These are phyloP conservation scores for Brenthis daphne DNA, from an alignment of 2,888 invertebrate genomes.

Conservation along the genomic window DNA sequence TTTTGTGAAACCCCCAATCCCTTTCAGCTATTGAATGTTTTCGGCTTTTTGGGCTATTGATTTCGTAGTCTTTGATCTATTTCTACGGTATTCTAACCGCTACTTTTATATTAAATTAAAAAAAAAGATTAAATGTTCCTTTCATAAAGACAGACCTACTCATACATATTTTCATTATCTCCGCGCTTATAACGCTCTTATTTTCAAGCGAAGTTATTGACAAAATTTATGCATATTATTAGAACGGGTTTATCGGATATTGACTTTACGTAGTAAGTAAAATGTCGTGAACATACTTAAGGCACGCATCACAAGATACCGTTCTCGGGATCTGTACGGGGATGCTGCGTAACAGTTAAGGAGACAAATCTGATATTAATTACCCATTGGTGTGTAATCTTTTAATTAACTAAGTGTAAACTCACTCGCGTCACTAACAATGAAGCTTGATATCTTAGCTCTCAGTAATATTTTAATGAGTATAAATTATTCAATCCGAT, in stretches of 20 bases:
- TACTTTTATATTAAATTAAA: slow-evolving; percentile 16
- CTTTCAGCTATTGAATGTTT: slow-evolving; percentile 66
- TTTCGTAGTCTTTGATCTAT: slow-evolving; percentile 68
- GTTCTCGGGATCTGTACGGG: slow-evolving; percentile 45
- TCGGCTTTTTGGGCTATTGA: slow-evolving; percentile 65
- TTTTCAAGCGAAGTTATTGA: slow-evolving; percentile 16
- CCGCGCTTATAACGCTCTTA: not conserved
- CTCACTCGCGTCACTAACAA: slow-evolving; percentile 59
- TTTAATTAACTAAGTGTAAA: slow-evolving; percentile 76
- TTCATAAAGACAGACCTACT: not conserved
- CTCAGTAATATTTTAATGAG: not conserved
- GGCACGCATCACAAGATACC: slow-evolving; percentile 50
- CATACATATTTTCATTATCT: not conserved
- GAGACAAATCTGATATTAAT: slow-evolving; percentile 72
- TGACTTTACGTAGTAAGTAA: slow-evolving; percentile 29
- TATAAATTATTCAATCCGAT: too few relatives aligned
- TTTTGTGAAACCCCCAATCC: slow-evolving; percentile 63
- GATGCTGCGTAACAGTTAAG: slow-evolving; percentile 64
- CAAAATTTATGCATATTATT: slow-evolving; percentile 37
- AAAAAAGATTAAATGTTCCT: not conserved
- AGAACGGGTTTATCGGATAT: slow-evolving; percentile 33
- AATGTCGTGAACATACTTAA: slow-evolving; percentile 38
- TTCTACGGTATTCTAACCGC: slow-evolving; percentile 18
- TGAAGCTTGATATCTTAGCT: slow-evolving; percentile 35
- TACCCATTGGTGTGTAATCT: slow-evolving; percentile 76